phyloP scores from a whole-genome alignment of 1,140 invertebrate genomes.

The Chrysomallon squamiferum region DNA sequence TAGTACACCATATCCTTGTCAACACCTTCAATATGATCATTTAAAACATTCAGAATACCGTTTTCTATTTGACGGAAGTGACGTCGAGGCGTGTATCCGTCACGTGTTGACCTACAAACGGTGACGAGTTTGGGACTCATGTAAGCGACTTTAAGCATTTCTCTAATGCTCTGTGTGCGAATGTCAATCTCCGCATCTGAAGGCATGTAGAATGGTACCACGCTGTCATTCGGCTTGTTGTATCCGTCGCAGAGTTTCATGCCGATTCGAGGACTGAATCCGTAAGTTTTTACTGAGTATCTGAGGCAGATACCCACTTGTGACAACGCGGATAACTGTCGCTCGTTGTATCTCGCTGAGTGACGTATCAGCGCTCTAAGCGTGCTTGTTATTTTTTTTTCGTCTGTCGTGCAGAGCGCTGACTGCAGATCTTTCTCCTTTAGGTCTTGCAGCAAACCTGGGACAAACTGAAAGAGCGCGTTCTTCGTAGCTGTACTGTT shows the following conservation, averaged over 20 bases:
- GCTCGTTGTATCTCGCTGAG: slow-evolving; percentile 6
- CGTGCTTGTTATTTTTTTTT: no score
- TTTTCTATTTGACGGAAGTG: slow-evolving; percentile 29
- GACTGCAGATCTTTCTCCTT: neutral
- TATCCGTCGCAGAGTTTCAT: slow-evolving; percentile 39
- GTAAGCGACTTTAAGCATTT: slow-evolving; percentile 15
- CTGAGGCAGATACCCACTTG: slow-evolving; percentile 41
- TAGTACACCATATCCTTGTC: slow-evolving; percentile 26
- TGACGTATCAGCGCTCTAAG: slow-evolving; percentile 16
- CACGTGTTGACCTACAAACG: slow-evolving; percentile 43
- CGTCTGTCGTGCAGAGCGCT: neutral
- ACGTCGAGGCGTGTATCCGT: slow-evolving; percentile 46
- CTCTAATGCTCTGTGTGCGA: slow-evolving; percentile 16
- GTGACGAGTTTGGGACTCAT: slow-evolving; percentile 30
- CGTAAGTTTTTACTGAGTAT: slow-evolving; percentile 26
- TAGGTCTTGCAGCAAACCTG: neutral
- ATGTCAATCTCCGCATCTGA: slow-evolving; percentile 22
- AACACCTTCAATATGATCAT: slow-evolving; percentile 16
- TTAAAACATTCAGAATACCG: slow-evolving; percentile 23
- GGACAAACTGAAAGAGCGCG: neutral
- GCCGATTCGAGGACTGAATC: neutral
- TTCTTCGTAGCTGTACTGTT: neutral
- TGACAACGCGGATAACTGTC: slow-evolving; percentile 14
- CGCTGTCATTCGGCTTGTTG: slow-evolving; percentile 33
- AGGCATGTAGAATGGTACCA: slow-evolving; percentile 38